Percentiles rank a stretch among this genome's conserved stretches.
Evolutionary conservation across 1,140 invertebrate genomes (phyloP).

Genomic region (Phocides pigmalion): DNA sequence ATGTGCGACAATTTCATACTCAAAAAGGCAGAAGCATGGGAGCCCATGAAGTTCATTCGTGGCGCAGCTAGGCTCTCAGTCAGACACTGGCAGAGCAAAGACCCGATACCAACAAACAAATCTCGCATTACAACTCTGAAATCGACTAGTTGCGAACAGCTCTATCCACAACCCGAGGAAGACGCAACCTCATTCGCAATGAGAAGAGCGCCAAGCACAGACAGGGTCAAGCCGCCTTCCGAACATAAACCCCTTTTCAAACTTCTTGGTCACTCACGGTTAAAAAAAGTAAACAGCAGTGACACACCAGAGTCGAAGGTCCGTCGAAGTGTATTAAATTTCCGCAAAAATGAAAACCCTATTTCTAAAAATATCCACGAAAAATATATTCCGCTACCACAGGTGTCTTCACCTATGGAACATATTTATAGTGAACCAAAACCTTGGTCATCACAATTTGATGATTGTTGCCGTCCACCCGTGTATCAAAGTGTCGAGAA

Average conservation of each 20-base stretch:
- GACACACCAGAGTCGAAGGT: slow-evolving; percentile 68
- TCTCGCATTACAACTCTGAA: slow-evolving; percentile 69
- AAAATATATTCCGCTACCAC: slow-evolving; percentile 77
- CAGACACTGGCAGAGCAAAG: slow-evolving; percentile 77
- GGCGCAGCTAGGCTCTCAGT: slow-evolving; percentile 80
- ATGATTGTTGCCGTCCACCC: slow-evolving; percentile 69
- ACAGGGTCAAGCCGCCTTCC: slow-evolving; percentile 68
- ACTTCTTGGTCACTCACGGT: slow-evolving; percentile 72
- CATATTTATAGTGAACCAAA: slow-evolving; percentile 76
- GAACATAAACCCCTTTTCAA: slow-evolving; percentile 78
- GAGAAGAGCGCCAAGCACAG: slow-evolving; percentile 76
- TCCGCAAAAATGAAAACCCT: slow-evolving; percentile 68
- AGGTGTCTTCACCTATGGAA: slow-evolving; percentile 63
- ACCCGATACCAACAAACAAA: slow-evolving; percentile 62
- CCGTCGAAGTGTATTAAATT: slow-evolving; percentile 70
- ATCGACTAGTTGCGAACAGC: slow-evolving; percentile 82
- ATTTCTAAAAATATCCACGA: slow-evolving; percentile 74
- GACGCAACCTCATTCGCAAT: slow-evolving; percentile 70
- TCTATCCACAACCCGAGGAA: slow-evolving; percentile 74
- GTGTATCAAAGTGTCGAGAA: slow-evolving; percentile 79
- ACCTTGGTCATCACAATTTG: slow-evolving; percentile 62
- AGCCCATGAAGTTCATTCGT: slow-evolving; percentile 82
- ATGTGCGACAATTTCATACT: slow-evolving; percentile 85
- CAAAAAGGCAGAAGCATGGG: slow-evolving; percentile 84
- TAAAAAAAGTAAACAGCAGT: slow-evolving; percentile 64